Conservation (phyloP, 2,888 invertebrate genomes). For the Scaptomyza polygonia region DNA sequence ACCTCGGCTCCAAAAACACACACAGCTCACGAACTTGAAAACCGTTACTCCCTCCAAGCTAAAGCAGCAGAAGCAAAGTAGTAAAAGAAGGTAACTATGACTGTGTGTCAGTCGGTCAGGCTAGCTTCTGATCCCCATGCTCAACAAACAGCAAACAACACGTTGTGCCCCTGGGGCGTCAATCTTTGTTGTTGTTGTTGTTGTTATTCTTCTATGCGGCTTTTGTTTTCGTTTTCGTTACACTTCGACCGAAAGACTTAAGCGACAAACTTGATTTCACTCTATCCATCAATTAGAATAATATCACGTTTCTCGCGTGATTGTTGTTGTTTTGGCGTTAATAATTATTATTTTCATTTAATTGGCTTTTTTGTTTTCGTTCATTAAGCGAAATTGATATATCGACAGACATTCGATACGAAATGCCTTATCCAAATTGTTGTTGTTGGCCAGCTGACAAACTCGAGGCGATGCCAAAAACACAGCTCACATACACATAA, state of each 20-base stretch:
- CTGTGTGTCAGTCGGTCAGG: conserved; percentile 75
- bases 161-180: conserved; percentile 9
- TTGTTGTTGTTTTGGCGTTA: conserved; percentile 11
- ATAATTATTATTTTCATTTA: conserved; percentile 60
- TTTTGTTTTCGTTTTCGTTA: conserved; percentile 78
- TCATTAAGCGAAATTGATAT: conserved; percentile 50
- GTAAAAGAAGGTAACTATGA: conserved; percentile 25
- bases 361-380: conserved; percentile 64
- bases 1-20: conserved; percentile 19
- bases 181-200: conserved; percentile 21
- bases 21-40: conserved; percentile 59
- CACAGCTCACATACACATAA: conserved; percentile 14
- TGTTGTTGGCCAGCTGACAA: conserved; percentile 35
- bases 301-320: conserved; percentile 25
- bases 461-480: conserved; percentile 46
- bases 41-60: conserved; percentile 51
- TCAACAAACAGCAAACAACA: background rate
- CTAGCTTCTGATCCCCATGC: conserved; percentile 4
- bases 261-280: conserved; percentile 62
- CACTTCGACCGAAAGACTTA: conserved; percentile 73
- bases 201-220: conserved; percentile 33
- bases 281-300: conserved; percentile 27
- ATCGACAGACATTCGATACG: conserved; percentile 33
- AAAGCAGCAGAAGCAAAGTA: conserved; percentile 23
- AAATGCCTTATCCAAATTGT: conserved; percentile 39